Evolutionary conservation across 2,797 vertebrate species (phyloP).

Genomic region (Chelon auratus): DNA sequence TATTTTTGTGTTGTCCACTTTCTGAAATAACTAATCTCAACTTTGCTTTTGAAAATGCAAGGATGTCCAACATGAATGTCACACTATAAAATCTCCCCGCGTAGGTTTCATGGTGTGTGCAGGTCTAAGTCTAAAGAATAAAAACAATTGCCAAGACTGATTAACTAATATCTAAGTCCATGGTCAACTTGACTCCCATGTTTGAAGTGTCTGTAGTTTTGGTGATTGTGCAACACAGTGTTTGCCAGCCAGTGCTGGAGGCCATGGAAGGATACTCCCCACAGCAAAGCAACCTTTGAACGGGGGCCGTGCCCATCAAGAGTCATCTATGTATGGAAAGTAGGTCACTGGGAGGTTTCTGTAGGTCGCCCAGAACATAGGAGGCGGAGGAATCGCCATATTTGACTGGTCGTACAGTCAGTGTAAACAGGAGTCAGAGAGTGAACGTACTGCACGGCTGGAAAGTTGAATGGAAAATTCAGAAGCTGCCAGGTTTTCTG

Average conservation of each 20-base stretch:
- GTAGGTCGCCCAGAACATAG: slow-evolving; percentile 36
- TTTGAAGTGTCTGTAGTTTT: slow-evolving; percentile 32
- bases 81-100: neutral
- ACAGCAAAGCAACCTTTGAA: slow-evolving; percentile 38
- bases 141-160: slow-evolving; percentile 11
- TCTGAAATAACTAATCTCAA: no score
- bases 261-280: slow-evolving; percentile 61
- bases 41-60: neutral
- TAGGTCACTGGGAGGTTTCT: slow-evolving; percentile 67
- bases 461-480: slow-evolving; percentile 8
- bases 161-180: slow-evolving; percentile 33
- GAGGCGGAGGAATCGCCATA: slow-evolving; percentile 44
- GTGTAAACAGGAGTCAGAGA: slow-evolving; percentile 15
- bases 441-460: neutral
- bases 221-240: slow-evolving; percentile 54
- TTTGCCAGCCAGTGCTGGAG: slow-evolving; percentile 32
- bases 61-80: neutral
- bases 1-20: no score
- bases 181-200: neutral
- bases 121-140: slow-evolving; percentile 24
- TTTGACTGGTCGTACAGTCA: slow-evolving; percentile 34
- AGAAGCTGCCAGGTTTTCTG: neutral
- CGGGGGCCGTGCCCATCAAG: slow-evolving; percentile 47
- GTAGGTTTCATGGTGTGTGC: slow-evolving; percentile 26
- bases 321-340: slow-evolving; percentile 78